Conservation (phyloP, 2,113 vertebrate species). For the Rutilus rutilus region DNA sequence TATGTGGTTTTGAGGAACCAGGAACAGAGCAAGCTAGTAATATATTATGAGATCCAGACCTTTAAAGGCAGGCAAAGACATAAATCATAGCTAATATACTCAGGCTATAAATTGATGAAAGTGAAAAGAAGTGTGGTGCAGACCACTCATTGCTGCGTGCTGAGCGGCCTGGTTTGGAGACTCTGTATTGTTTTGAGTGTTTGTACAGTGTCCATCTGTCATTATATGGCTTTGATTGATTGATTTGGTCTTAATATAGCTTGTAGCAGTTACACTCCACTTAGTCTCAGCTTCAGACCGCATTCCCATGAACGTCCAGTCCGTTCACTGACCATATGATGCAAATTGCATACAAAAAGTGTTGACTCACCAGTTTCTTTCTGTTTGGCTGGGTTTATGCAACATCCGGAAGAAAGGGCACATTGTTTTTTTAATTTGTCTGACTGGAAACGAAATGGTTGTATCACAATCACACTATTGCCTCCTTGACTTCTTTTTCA, state of each 20-base stretch:
- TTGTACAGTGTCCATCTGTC: slow-evolving; percentile 24
- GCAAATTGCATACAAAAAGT: not conserved
- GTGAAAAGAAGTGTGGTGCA: slow-evolving; percentile 32
- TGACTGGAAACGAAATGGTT: slow-evolving; percentile 8
- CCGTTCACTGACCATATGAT: not conserved
- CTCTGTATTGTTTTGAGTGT: slow-evolving; percentile 43
- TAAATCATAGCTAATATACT: slow-evolving; percentile 48
- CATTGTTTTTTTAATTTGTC: not conserved
- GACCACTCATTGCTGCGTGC: slow-evolving; percentile 19
- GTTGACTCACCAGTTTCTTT: slow-evolving; percentile 15
- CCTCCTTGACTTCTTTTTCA: not conserved
- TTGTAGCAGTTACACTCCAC: not conserved
- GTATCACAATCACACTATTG: not conserved
- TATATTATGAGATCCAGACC: slow-evolving; percentile 45
- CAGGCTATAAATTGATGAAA: slow-evolving; percentile 42
- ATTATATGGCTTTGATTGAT: slow-evolving; percentile 17
- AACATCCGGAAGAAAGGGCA: not conserved
- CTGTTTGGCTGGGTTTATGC: not conserved
- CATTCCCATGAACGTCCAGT: slow-evolving; percentile 7
- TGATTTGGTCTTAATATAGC: slow-evolving; percentile 18
- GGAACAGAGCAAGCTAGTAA: slow-evolving; percentile 42
- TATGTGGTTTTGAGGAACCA: slow-evolving; percentile 54
- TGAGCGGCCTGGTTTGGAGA: slow-evolving; percentile 11
- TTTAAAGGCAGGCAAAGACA: slow-evolving; percentile 47
- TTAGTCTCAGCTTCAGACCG: slow-evolving; percentile 3